Conservation (phyloP, 2,888 invertebrate genomes). For the Tortricodes alternella region DNA sequence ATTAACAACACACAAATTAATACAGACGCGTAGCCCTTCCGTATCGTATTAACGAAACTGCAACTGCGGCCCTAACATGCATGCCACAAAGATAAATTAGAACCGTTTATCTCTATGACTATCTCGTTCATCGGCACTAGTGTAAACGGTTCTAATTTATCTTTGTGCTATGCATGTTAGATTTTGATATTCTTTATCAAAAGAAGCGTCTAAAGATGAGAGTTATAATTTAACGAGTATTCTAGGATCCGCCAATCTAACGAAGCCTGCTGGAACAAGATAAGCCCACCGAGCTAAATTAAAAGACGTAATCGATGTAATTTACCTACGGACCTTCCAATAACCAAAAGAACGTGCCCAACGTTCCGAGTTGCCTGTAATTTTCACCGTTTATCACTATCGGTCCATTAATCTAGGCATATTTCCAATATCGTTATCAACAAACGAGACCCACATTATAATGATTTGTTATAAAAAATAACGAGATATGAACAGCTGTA, state of each 20-base stretch:
- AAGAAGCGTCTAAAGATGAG: not conserved
- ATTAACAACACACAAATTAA: too few relatives aligned
- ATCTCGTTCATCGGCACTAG: too few relatives aligned
- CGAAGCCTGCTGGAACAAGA: not conserved
- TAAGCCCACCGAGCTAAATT: slow-evolving; percentile 13
- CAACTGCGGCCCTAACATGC: too few relatives aligned
- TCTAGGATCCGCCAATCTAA: not conserved
- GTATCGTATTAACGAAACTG: too few relatives aligned
- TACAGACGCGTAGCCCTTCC: too few relatives aligned
- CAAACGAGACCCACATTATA: slow-evolving; percentile 2
- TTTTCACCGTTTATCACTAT: slow-evolving; percentile 6
- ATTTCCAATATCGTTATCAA: slow-evolving; percentile 23
- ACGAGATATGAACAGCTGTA: too few relatives aligned
- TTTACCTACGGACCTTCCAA: not conserved
- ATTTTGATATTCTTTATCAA: too few relatives aligned
- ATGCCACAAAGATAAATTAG: too few relatives aligned
- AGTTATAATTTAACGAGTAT: not conserved
- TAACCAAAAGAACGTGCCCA: not conserved
- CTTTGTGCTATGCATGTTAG: too few relatives aligned
- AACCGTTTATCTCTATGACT: too few relatives aligned
- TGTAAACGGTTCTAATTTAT: too few relatives aligned
- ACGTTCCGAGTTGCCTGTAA: not conserved
- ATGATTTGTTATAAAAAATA: not conserved
- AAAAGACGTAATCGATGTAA: slow-evolving; percentile 6
- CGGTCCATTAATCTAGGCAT: slow-evolving; percentile 16